Conservation (phyloP, 2,113 vertebrate species). For the Gobiocypris rarus region DNA sequence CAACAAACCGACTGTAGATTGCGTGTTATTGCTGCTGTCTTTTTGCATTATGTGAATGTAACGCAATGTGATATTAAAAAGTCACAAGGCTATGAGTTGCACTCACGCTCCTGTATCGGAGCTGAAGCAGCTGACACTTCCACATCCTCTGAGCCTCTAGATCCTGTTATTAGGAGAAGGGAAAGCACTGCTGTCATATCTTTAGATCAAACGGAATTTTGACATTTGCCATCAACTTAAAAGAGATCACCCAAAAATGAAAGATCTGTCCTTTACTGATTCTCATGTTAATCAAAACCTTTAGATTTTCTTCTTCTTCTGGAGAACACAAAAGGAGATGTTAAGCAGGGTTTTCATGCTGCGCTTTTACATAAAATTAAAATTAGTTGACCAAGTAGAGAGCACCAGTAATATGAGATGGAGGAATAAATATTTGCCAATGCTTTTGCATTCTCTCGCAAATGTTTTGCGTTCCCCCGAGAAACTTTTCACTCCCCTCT, state of each 20-base stretch:
- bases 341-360: neutral
- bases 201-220: neutral
- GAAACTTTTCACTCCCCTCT: no score
- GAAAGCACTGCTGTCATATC: neutral
- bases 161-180: neutral
- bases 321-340: neutral
- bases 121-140: constrained; percentile 31
- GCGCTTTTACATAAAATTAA: neutral
- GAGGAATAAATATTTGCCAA: no score
- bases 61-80: neutral
- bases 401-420: no score
- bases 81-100: neutral
- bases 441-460: no score
- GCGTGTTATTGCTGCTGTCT: constrained; percentile 3
- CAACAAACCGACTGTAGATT: constrained; percentile 2
- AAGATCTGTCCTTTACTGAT: neutral
- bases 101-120: constrained; percentile 51
- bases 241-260: neutral
- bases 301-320: neutral
- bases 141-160: constrained; percentile 13
- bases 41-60: neutral
- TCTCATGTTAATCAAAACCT: neutral
- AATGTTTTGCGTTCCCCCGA: no score
- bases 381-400: neutral
- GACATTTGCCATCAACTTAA: neutral